phyloP scores from a whole-genome alignment of 2,888 invertebrate genomes.

The Drosophila meridiana region DNA sequence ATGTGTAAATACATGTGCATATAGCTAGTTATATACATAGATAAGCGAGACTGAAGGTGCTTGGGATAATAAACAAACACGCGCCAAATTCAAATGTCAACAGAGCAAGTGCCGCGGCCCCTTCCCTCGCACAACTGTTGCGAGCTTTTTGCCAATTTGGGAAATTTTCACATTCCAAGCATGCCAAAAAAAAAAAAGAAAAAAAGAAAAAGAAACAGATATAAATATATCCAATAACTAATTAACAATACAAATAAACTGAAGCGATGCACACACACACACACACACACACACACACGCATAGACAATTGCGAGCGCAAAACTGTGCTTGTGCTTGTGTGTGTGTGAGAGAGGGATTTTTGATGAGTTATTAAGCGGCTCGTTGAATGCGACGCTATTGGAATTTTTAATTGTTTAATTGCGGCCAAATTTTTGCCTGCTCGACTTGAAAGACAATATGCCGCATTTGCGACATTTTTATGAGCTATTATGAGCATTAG shows the following conservation, averaged over 20 bases:
- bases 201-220: conserved; percentile 26
- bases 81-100: conserved; percentile 72
- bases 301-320: not conserved
- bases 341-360: conserved; percentile 51
- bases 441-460: conserved; percentile 61
- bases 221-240: conserved; percentile 62
- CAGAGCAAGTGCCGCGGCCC: conserved; percentile 35
- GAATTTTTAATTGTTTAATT: conserved; percentile 78
- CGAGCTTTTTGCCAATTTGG: conserved; percentile 48
- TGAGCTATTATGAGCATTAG: conserved; percentile 56
- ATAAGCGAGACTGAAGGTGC: conserved; percentile 59
- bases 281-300: conserved; percentile 4
- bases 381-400: conserved; percentile 62
- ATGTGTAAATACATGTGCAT: not conserved
- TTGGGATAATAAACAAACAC: conserved; percentile 63
- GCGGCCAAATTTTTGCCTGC: conserved; percentile 60
- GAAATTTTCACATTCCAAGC: conserved; percentile 65
- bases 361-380: conserved; percentile 74
- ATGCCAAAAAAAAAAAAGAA: conserved; percentile 42
- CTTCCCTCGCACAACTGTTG: conserved; percentile 8
- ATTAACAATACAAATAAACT: conserved; percentile 68
- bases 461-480: conserved; percentile 66
- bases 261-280: conserved; percentile 9
- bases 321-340: not conserved
- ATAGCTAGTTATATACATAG: conserved; percentile 13